A percentile compares a stretch with the other conserved stretches of the same genome.
phyloP scores from a whole-genome alignment of 2,888 invertebrate genomes.

The Ectemnius lituratus region DNA sequence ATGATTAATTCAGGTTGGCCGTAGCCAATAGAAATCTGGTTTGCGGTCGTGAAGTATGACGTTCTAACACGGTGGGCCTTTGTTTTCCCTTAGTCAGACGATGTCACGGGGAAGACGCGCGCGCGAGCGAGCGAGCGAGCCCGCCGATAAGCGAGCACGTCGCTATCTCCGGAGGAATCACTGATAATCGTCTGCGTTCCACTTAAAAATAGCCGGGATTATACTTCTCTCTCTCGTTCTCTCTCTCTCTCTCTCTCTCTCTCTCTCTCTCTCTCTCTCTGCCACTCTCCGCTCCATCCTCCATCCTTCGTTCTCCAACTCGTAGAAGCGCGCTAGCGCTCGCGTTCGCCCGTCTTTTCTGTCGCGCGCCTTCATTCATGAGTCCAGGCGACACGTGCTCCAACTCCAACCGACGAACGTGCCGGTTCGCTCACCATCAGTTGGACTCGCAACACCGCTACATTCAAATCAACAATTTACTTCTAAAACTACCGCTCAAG shows the following conservation, averaged over 20 bases:
- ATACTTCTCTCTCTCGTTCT: slow-evolving; percentile 24
- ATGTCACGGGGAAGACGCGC: slow-evolving; percentile 18
- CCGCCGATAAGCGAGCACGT: slow-evolving; percentile 43
- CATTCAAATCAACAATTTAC: slow-evolving; percentile 5
- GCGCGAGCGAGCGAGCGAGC: background rate
- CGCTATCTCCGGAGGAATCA: slow-evolving; percentile 50
- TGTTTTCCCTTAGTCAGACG: slow-evolving; percentile 51
- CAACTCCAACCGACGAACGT: slow-evolving; percentile 9
- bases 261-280: too few species aligned
- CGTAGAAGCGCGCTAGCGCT: slow-evolving; percentile 28
- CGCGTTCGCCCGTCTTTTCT: slow-evolving; percentile 32
- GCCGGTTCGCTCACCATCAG: background rate
- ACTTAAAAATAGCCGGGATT: slow-evolving; percentile 58
- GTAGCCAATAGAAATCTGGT: too few species aligned
- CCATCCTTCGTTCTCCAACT: too few species aligned
- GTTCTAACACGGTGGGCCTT: slow-evolving; percentile 19
- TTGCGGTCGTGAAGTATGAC: too few species aligned
- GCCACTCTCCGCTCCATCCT: too few species aligned
- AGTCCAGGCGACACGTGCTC: slow-evolving; percentile 50
- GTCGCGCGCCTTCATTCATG: slow-evolving; percentile 55
- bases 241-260: too few species aligned
- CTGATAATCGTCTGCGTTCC: slow-evolving; percentile 58
- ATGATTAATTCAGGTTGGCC: too few species aligned
- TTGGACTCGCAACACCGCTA: background rate
- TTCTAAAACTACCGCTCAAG: too few species aligned